Conservation (phyloP, 2,888 invertebrate genomes). For the Syrphus vitripennis region DNA sequence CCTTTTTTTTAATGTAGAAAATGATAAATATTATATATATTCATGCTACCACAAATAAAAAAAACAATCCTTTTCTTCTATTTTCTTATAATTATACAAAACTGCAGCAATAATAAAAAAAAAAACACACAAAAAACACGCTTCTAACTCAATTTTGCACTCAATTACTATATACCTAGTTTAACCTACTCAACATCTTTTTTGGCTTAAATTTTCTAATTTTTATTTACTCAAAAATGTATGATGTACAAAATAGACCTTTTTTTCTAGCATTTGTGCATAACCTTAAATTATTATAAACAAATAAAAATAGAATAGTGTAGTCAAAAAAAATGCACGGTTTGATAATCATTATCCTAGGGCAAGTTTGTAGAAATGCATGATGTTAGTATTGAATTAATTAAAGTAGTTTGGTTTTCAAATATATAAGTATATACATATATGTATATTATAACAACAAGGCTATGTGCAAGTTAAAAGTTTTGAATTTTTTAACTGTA, state of each 20-base stretch:
- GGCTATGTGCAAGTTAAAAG: slow-evolving; percentile 45
- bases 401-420: not conserved
- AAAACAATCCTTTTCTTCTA: slow-evolving; percentile 49
- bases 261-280: slow-evolving; percentile 30
- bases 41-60: slow-evolving; percentile 54
- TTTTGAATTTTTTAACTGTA: slow-evolving; percentile 19
- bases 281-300: not conserved
- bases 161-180: slow-evolving; percentile 25
- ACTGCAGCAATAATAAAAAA: slow-evolving; percentile 43
- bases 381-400: slow-evolving; percentile 16
- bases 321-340: slow-evolving; percentile 42
- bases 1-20: slow-evolving; percentile 36
- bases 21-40: slow-evolving; percentile 23
- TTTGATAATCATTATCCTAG: slow-evolving; percentile 29
- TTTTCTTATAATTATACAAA: slow-evolving; percentile 20
- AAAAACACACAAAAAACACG: slow-evolving; percentile 53
- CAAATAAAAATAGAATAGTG: not conserved
- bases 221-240: not conserved
- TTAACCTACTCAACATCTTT: not conserved
- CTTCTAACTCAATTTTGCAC: slow-evolving; percentile 60
- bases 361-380: slow-evolving; percentile 44
- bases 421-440: not conserved
- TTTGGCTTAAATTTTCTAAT: slow-evolving; percentile 23
- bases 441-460: not conserved
- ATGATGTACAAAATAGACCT: not conserved